Evolutionary conservation across 2,113 vertebrate genomes (phyloP).

Genomic region (Pedionomus torquatus): DNA sequence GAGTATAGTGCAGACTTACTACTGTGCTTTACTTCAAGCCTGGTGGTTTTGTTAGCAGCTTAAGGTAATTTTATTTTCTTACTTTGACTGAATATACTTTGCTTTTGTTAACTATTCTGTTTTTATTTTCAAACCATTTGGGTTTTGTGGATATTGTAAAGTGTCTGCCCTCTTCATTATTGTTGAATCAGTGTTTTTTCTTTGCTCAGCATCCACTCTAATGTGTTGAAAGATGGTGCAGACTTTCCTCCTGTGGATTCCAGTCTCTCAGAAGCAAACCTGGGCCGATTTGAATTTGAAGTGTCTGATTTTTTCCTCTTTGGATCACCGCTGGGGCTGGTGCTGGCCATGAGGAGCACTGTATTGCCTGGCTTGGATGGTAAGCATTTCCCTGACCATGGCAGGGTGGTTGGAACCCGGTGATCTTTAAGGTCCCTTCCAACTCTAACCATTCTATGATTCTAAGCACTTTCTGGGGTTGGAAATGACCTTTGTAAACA

Average conservation of each 20-base stretch:
- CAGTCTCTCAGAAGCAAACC: slow-evolving; percentile 79
- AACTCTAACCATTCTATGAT: too few relatives aligned
- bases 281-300: slow-evolving; percentile 91
- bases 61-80: neutral
- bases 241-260: slow-evolving; percentile 76
- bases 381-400: too few relatives aligned
- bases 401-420: too few relatives aligned
- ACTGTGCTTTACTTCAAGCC: neutral
- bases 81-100: neutral
- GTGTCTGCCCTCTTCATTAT: neutral
- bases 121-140: neutral
- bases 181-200: neutral
- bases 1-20: neutral
- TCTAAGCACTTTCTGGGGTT: too few relatives aligned
- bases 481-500: too few relatives aligned
- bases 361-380: slow-evolving; percentile 91
- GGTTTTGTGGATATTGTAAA: neutral
- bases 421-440: too few relatives aligned
- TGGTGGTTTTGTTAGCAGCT: neutral
- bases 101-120: neutral
- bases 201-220: slow-evolving; percentile 77
- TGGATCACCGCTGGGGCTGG: slow-evolving; percentile 92
- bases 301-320: slow-evolving; percentile 96
- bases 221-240: slow-evolving; percentile 83
- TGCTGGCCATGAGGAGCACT: slow-evolving; percentile 94